Base-by-base conservation (phyloP, 2,113 vertebrate genomes). In the Lasiurus borealis region DNA sequence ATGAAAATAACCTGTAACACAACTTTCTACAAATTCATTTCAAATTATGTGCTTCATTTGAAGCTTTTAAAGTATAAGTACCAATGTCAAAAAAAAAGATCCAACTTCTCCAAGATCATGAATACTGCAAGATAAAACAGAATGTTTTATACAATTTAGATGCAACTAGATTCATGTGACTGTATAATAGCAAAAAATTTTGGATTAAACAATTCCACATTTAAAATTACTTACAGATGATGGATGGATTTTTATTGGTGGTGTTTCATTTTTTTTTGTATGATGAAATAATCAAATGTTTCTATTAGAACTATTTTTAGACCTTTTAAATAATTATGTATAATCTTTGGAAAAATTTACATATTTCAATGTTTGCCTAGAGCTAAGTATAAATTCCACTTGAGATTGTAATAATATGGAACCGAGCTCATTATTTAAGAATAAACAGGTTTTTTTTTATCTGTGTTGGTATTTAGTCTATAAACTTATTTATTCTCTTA, bases 281-380 rank as follows among this genome's bases (percentile, higher is more conserved):
- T 21, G 72, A 48, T 54, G 23, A 54, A 68, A 8, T 27, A 9
- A 75, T 78, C 52, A 91, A 82, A 46, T 78, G 9, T 54, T 72
- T 87, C 83, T 83, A 23, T 83, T 92, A 19, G 11, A 93, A 66
- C 10, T 82, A 69, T 69, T 92, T 95, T 92, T 59, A 75, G 84
- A 94, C 0, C 0, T 31, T 89, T 64, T 50, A 44, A 80, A 57
- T 76, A 69, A 50, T 89, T 85, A 88, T 72, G 7, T 18, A 71
- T 62, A 4, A 40, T 81, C 72, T 93, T 85, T 91, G 48, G 31
- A 71, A 92, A 76, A 34, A 85, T 80, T 44, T 94, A 25, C 95
- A 86, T 5, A 78, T 69, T 1, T 57, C 27, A 90, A 5, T 59
- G 15, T 21, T 59, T 95, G 31, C 50, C 21, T 75, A 68, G 25